Percentiles rank a stretch among this genome's conserved stretches.
Evolutionary conservation across 2,113 vertebrate genomes (phyloP).

Genomic region (Pelodiscus sinensis): DNA sequence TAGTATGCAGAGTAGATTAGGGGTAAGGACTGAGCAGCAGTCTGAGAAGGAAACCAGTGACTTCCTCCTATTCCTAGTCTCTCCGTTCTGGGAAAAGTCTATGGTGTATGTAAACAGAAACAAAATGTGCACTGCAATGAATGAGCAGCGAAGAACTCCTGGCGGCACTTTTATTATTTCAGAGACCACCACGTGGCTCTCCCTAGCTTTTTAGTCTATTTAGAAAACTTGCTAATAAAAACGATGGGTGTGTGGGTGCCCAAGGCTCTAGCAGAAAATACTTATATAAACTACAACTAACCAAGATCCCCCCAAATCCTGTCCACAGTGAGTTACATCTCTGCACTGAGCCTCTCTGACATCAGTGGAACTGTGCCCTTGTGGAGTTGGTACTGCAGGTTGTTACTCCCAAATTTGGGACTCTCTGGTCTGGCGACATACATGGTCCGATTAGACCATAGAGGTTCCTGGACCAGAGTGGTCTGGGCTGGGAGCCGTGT

Average conservation of each 20-base stretch:
- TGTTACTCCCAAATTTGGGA: too few relatives aligned
- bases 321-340: not conserved
- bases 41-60: not conserved
- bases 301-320: not conserved
- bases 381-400: not conserved
- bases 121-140: not conserved
- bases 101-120: fast-evolving
- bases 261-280: not conserved
- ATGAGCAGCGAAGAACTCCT: not conserved
- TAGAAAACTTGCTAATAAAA: not conserved
- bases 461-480: too few relatives aligned
- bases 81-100: not conserved
- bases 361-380: fast-evolving
- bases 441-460: too few relatives aligned
- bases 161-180: not conserved
- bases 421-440: too few relatives aligned
- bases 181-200: not conserved
- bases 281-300: not conserved
- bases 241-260: fast-evolving
- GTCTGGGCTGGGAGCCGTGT: too few relatives aligned
- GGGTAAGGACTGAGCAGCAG: fast-evolving
- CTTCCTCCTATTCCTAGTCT: not conserved
- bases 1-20: not conserved
- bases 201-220: not conserved
- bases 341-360: not conserved